These are phyloP conservation scores for Zhuqinia jingwanae DNA, from an alignment of 2,888 invertebrate genomes.

Conservation along the genomic window DNA sequence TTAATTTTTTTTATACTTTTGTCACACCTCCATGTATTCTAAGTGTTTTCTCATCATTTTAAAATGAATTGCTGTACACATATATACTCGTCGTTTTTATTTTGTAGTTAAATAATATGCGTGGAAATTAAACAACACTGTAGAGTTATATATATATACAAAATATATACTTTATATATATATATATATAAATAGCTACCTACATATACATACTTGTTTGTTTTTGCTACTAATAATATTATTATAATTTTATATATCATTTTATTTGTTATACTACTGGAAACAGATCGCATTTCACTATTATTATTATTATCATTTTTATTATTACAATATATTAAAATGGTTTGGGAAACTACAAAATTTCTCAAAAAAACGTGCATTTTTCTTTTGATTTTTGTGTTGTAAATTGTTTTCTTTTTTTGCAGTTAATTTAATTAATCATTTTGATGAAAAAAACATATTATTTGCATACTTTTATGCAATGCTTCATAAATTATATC, in stretches of 20 bases:
- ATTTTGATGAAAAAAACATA: too few species aligned
- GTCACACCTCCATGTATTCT: constrained; percentile 48
- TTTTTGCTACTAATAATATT: neutral
- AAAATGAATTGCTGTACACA: neutral
- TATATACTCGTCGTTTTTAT: neutral
- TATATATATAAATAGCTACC: too few species aligned
- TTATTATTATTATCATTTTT: neutral
- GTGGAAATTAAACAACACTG: neutral
- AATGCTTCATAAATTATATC: neutral
- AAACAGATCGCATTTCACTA: constrained; percentile 33
- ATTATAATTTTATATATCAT: neutral
- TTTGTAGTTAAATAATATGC: too few species aligned
- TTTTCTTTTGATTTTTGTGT: neutral
- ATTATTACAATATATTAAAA: constrained; percentile 28
- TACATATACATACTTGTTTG: neutral
- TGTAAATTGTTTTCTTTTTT: constrained; percentile 13
- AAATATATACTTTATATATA: too few species aligned
- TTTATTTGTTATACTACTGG: constrained; percentile 20
- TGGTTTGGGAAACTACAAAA: constrained; percentile 21
- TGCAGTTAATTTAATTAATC: neutral
- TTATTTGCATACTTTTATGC: too few species aligned
- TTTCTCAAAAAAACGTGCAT: constrained; percentile 1
- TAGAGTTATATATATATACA: neutral
- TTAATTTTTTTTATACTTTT: constrained; percentile 64
- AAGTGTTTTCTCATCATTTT: neutral